Evolutionary conservation across 2,797 vertebrate genomes (phyloP), one percentile per base, ranked within the genome.

Genomic region (Clarias fuscus): DNA sequence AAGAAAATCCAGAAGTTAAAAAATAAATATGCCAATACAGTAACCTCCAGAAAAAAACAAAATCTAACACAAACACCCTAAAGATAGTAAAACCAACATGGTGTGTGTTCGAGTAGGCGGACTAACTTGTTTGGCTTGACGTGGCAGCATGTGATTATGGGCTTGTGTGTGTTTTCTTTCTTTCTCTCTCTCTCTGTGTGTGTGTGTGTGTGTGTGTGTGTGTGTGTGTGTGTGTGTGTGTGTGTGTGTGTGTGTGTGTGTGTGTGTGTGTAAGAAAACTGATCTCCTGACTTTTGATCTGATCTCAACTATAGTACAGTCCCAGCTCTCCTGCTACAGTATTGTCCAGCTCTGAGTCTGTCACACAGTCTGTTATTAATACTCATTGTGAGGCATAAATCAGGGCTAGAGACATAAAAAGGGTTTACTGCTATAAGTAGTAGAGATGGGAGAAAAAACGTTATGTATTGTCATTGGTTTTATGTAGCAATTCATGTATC

Each of bases 101-200:
- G 59, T 40, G 15, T 85, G 70, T 75, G 78, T 85, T 71, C 67
- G 71, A 84, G 53, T 65, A 86, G 43, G 58, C 73, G 24, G 75
- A 81, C 58, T 71, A 85, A 85, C 83, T 83, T 87, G 83, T 86
- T 75, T 87, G 58, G 59, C 82, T 84, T 64, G 85, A 86, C 85
- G 76, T 85, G 87, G 86, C 70, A 72, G 77, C 84, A 75, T 87
- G 84, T 84, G 82, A 72, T 81, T 87, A 30, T 43, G 64, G 62
- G 14, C 30, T 30, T 2, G 13, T 10, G 14, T 48, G 37, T 81
- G 79, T 43, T 37, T 37, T 37, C 4, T 37, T 37, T 37, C 37
- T 37, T 4, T 37, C 37, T 37, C 37, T 37, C 37, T 37, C 37
- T 37, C 37, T 37, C 37, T 30, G n/a, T n/a, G n/a, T n/a, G n/a